Evolutionary conservation across 2,888 invertebrate species (phyloP).

Genomic region (Trisateles emortualis): DNA sequence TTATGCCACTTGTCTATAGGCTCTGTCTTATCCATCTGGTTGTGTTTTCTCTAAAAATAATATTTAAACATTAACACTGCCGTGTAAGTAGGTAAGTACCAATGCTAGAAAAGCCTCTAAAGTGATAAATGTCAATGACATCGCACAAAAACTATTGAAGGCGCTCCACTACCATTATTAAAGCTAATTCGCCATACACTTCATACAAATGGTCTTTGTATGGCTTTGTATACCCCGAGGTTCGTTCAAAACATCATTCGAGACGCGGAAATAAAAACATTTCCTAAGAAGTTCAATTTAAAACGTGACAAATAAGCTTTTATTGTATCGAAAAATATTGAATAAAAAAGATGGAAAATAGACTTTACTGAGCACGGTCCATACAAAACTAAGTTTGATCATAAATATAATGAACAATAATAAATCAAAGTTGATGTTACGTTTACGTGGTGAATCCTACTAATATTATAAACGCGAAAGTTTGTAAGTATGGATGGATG

Average conservation of each 20-base stretch:
- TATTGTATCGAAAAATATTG: constrained; percentile 23
- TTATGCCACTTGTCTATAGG: no score
- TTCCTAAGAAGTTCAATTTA: constrained; percentile 49
- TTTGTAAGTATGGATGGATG: no score
- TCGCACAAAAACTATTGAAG: constrained; percentile 59
- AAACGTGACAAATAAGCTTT: constrained; percentile 52
- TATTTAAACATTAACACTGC: not conserved
- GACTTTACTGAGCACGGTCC: no score
- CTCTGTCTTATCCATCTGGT: not conserved
- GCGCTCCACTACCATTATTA: constrained; percentile 48
- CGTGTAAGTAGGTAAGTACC: not conserved
- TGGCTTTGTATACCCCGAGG: constrained; percentile 25
- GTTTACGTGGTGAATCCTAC: no score
- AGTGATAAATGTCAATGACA: constrained; percentile 57
- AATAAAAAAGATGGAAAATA: constrained; percentile 12
- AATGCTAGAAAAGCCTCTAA: constrained; percentile 9
- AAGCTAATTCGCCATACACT: constrained; percentile 55
- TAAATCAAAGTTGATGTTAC: no score
- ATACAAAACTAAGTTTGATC: no score
- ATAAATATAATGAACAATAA: no score
- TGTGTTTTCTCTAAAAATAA: constrained; percentile 13
- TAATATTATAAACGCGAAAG: no score
- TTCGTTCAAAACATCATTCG: constrained; percentile 38
- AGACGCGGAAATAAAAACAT: constrained; percentile 39
- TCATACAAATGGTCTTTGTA: constrained; percentile 20